Percentiles rank a stretch among this genome's conserved stretches.
Conservation (phyloP, 2,797 vertebrate species). For the Paramormyrops hopkinsi region DNA sequence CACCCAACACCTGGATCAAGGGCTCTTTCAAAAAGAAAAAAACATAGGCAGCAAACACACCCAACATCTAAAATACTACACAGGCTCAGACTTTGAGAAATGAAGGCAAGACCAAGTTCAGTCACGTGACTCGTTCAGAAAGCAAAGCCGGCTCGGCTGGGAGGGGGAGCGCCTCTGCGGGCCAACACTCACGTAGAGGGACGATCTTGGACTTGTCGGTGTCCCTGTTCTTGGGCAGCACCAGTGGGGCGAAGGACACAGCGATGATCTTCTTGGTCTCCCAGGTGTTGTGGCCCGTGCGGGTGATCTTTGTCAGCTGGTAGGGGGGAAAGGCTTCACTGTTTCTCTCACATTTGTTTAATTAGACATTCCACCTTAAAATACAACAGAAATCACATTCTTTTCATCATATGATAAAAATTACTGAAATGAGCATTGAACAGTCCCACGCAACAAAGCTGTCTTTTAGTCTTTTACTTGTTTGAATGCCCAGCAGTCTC, state of each 20-base stretch:
- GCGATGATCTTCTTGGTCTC: slow-evolving; percentile 96
- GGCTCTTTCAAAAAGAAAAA: neutral
- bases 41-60: neutral
- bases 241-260: slow-evolving; percentile 90
- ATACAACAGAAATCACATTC: neutral
- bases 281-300: slow-evolving; percentile 80
- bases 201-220: slow-evolving; percentile 67
- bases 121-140: neutral
- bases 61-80: neutral
- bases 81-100: neutral
- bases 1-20: neutral
- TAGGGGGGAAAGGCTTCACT: neutral
- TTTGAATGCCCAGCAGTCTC: slow-evolving; percentile 39
- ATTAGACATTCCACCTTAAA: neutral
- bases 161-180: neutral
- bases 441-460: neutral
- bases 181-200: slow-evolving; percentile 80
- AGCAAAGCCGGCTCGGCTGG: neutral
- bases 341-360: neutral
- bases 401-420: neutral
- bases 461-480: slow-evolving; percentile 36
- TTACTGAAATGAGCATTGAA: neutral
- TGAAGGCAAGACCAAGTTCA: neutral
- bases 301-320: slow-evolving; percentile 91
- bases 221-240: slow-evolving; percentile 75